A percentile compares a stretch with the other conserved stretches of the same genome.
These are phyloP conservation scores for Bradypus variegatus DNA, from an alignment of 2,797 vertebrate species.

Conservation along the genomic window DNA sequence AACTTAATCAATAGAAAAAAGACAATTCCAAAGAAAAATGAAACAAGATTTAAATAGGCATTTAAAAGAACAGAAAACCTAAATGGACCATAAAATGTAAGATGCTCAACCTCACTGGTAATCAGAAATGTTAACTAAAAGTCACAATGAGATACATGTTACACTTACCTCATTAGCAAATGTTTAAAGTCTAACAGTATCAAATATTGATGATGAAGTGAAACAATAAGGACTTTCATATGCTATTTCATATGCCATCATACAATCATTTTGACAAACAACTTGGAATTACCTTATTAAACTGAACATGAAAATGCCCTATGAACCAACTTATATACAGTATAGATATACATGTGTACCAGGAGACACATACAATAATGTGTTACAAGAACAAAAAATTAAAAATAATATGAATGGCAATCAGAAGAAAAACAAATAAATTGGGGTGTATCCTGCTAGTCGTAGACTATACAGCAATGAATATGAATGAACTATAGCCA, in stretches of 20 bases:
- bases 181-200: slow-evolving; percentile 1
- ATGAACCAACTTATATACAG: background rate
- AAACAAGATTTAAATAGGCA: background rate
- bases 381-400: background rate
- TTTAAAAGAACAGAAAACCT: background rate
- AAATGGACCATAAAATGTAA: background rate
- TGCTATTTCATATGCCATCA: background rate
- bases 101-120: background rate
- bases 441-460: background rate
- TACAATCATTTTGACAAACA: background rate
- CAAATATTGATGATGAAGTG: background rate
- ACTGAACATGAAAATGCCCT: background rate
- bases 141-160: background rate
- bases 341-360: background rate
- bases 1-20: background rate
- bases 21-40: slow-evolving; percentile 14
- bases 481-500: background rate
- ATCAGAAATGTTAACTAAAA: background rate
- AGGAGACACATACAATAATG: background rate
- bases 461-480: background rate
- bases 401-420: background rate
- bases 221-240: slow-evolving; percentile 12
- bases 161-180: background rate
- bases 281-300: slow-evolving; percentile 4
- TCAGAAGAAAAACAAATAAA: background rate